Evolutionary conservation across 1,140 invertebrate genomes (phyloP), one percentile per base, ranked within the genome.

Genomic region (Formica exsecta): DNA sequence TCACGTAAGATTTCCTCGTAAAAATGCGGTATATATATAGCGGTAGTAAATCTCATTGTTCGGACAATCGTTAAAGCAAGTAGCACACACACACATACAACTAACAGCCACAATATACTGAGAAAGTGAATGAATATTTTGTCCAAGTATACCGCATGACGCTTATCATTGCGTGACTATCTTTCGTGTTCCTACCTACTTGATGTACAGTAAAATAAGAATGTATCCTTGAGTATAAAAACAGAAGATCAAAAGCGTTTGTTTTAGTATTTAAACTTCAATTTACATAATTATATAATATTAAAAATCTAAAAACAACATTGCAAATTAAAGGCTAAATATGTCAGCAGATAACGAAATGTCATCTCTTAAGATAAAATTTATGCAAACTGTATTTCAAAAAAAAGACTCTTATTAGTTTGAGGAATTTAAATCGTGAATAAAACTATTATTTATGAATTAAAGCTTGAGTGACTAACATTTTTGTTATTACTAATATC

Each of bases 111-210:
- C 62, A 66, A 51, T 79, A 29, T 70, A 79, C 29, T 66, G n/a
- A 65, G 41, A 66, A 79, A 32, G 29, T 79, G 29, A 66, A 66
- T 79, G 62, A 79, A 79, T 66, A 54, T 79, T 54, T 13, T 68
- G 1, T 8, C 44, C 25, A 51, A 32, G 32, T 79, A 54, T 32
- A 68, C 32, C 44, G 51, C 7, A 29, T 66, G 22, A 16, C 36
- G 7, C 64, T 68, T 66, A 66, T 79, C 22, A 54, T 68, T 62
- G 7, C n/a, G 61, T 51, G 11, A 19, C 38, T 32, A 36, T 54
- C 41, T 79, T 68, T 38, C n/a, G 41, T 11, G 19, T 44, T 77
- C 32, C 38, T 79, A 66, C 25, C 29, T 66, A 66, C 51, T 66
- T 79, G 36, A 66, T 79, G 6, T 66, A 38, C 11, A 36, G 36